phyloP scores from a whole-genome alignment of 2,888 invertebrate genomes.

The Abrostola tripartita region DNA sequence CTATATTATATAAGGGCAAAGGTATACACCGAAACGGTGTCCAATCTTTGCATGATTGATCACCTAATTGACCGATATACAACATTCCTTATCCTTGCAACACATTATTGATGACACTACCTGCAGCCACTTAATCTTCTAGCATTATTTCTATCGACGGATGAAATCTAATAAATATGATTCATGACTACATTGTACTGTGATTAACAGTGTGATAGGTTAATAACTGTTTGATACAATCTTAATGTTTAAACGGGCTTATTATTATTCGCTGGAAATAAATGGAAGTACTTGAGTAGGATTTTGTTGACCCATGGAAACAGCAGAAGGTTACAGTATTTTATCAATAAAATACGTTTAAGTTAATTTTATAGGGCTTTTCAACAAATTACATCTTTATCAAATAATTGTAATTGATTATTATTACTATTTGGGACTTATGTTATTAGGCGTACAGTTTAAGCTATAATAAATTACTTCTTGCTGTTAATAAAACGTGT shows the following conservation, averaged over 20 bases:
- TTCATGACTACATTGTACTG: constrained; percentile 29
- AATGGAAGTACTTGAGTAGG: too few species aligned
- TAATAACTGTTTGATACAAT: constrained; percentile 30
- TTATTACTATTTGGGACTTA: too few species aligned
- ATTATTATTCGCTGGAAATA: background rate
- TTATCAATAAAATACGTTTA: too few species aligned
- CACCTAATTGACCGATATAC: constrained; percentile 26
- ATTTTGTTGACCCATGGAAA: too few species aligned
- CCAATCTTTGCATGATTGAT: constrained; percentile 50
- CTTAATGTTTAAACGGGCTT: constrained; percentile 5
- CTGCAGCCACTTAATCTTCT: constrained; percentile 25
- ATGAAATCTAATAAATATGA: constrained; percentile 41
- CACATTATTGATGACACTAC: constrained; percentile 46
- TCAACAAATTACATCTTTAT: too few species aligned
- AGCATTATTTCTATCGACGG: constrained; percentile 33
- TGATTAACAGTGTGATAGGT: constrained; percentile 19
- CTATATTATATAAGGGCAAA: constrained; percentile 40
- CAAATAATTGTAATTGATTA: too few species aligned
- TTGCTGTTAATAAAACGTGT: too few species aligned
- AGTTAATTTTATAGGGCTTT: too few species aligned
- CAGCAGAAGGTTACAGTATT: too few species aligned
- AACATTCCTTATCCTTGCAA: constrained; percentile 44
- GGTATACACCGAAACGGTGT: constrained; percentile 41
- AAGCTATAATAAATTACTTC: too few species aligned
- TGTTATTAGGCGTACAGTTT: too few species aligned